Evolutionary conservation across 2,797 vertebrate genomes (phyloP), one percentile per base, ranked within the genome.

Genomic region (Caiman crocodilus): DNA sequence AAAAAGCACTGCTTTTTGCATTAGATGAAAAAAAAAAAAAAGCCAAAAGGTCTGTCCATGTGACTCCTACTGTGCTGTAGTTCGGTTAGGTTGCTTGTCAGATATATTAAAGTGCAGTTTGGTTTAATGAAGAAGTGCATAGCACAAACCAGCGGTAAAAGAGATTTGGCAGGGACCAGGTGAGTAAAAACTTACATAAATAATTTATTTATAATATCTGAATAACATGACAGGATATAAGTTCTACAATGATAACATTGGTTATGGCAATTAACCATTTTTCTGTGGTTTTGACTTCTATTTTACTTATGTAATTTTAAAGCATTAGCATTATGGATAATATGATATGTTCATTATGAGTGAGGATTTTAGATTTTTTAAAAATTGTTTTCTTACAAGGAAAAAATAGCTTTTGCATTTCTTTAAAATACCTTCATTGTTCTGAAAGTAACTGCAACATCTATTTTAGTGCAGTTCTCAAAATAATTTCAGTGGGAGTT

Each of bases 401-500:
- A 91, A 92, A n/a, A 90, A 87, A 75, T 79, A 88, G 79, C 90
- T 92, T 87, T 90, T 21, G 2, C 50, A 81, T 76, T 89, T 86
- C 42, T 63, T 92, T 92, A 75, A 90, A 90, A 65, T 89, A 18
- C n/a, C 75, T 30, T 87, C 74, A 74, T 96, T 85, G 81, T 85
- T 82, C 2, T 93, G 76, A 89, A 90, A 92, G 85, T 83, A 85
- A 69, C 78, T 94, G 84, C 84, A 94, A 84, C 2, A 1, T 95
- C 92, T 96, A 83, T 95, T 96, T 96, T 92, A 89, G 92, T 89
- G 71, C 65, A 77, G 60, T 76, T 77, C 94, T 95, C n/a, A 92
- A 93, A 97, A 96, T 97, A 96, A 92, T 96, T 96, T 96, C 92
- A 90, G 96, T 96, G 94, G 95, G 96, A 95, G 96, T 94, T 94